Percentiles rank a stretch among this genome's conserved stretches.
phyloP scores from a whole-genome alignment of 2,113 vertebrate genomes.

The Percina caprodes region DNA sequence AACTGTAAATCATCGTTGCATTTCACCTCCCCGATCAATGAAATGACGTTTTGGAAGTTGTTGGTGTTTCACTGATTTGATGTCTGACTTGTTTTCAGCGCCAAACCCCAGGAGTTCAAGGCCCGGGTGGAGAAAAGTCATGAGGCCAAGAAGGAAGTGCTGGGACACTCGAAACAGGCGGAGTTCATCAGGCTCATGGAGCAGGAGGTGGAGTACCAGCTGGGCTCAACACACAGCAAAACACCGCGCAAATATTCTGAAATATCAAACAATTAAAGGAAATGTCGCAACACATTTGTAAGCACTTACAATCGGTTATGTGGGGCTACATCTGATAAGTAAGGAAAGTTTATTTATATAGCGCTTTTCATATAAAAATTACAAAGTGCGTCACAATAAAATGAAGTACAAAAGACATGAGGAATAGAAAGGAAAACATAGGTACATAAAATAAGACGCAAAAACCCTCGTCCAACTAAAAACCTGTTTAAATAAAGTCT shows the following conservation, averaged over 20 bases:
- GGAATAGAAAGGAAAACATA: too few relatives aligned
- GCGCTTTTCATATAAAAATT: too few relatives aligned
- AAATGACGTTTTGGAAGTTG: background rate
- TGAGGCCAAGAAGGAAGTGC: conserved; percentile 85
- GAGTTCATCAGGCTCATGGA: conserved; percentile 91
- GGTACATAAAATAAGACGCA: too few relatives aligned
- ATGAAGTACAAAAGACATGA: too few relatives aligned
- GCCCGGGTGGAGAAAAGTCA: conserved; percentile 85
- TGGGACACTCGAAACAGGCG: conserved; percentile 89
- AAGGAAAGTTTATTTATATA: too few relatives aligned
- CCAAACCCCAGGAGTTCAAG: conserved; percentile 89
- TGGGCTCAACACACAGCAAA: background rate
- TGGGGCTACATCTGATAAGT: too few relatives aligned
- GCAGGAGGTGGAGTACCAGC: conserved; percentile 79
- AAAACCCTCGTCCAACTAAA: too few relatives aligned
- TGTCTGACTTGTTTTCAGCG: conserved; percentile 73
- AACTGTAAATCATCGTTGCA: background rate
- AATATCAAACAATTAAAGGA: background rate
- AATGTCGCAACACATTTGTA: background rate
- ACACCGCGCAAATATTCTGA: background rate
- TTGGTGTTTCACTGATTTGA: background rate
- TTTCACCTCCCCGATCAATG: background rate
- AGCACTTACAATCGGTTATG: background rate
- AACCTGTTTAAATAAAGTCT: too few relatives aligned
- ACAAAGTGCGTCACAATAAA: too few relatives aligned